Percentiles rank a stretch among this genome's conserved stretches.
These are phyloP conservation scores for Cinara cedri DNA, from an alignment of 2,888 invertebrate species.

Conservation along the genomic window DNA sequence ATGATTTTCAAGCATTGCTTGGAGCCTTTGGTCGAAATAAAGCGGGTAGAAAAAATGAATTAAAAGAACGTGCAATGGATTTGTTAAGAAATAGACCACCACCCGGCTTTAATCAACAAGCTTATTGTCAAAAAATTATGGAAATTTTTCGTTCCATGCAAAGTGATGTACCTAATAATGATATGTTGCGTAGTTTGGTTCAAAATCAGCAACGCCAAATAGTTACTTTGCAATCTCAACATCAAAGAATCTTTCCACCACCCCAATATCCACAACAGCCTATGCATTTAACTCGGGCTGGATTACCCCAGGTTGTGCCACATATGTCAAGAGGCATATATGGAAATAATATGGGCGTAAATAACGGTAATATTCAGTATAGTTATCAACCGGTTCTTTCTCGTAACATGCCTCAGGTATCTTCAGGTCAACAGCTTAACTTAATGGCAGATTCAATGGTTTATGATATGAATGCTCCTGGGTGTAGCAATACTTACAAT, in stretches of 20 bases:
- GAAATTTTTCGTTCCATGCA: constrained; percentile 26
- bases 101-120: constrained; percentile 70
- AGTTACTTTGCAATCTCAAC: background rate
- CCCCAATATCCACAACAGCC: constrained; percentile 11
- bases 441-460: background rate
- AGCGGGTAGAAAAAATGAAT: constrained; percentile 79
- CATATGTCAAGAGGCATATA: constrained; percentile 34
- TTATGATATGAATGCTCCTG: background rate
- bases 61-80: constrained; percentile 76
- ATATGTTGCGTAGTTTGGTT: constrained; percentile 15
- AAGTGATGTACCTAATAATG: background rate
- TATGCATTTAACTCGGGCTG: constrained; percentile 19
- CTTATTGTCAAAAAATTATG: constrained; percentile 60
- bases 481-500: background rate
- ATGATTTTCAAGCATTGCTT: constrained; percentile 82
- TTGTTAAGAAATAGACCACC: constrained; percentile 73
- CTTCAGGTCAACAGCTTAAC: background rate
- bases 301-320: constrained; percentile 29
- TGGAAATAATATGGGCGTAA: background rate
- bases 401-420: constrained; percentile 8
- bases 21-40: constrained; percentile 80
- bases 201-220: constrained; percentile 24
- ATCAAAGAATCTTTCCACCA: constrained; percentile 14
- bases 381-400: background rate
- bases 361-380: constrained; percentile 18